Base-by-base conservation (phyloP, 2,888 invertebrate genomes). In the Dexiosoma caninum region DNA sequence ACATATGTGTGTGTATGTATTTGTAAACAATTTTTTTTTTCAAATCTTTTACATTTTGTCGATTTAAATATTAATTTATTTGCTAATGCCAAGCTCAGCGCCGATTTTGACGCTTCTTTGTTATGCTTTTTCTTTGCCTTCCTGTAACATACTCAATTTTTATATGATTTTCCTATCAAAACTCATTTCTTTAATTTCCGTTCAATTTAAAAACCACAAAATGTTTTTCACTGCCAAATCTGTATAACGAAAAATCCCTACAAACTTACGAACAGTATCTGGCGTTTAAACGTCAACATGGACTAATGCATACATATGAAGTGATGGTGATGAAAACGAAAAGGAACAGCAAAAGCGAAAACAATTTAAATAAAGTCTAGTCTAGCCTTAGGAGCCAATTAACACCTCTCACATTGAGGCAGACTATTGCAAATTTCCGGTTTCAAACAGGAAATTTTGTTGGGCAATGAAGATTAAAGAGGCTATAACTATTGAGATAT, bases 351-450 rank as follows among this genome's bases (percentile, higher is more conserved):
- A 6, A 51, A 16, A 12, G n/a, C n/a, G n/a, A 49, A 16, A 14
- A 19, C 23, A 14, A 10, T 10, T n/a, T 40, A 37, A 42, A 27
- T 40, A 51, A 74, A 35, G 62, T 57, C 32, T 74, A 72, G 78
- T 69, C 78, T 79, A 79, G 62, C 78, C 62, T 74, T 62, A 70
- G 78, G 78, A 35, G 74, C 69, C 62, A 74, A 69, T 78, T 74
- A 78, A 67, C 57, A 78, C 78, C 74, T 69, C 74, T 79, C 64
- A 62, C 10, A 51, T 69, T 59, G 27, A 62, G 57, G 46, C 78
- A 83, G 83, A 81, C 83, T 83, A 78, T 83, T 81, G 81, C 76
- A 57, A 83, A 83, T 83, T 83, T 83, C 83, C 83, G 76, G 57
- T 74, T 55, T 49, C 14, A 49, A 55, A 49, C 69, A 74, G 78